Evolutionary conservation across 2,797 vertebrate genomes (phyloP), one percentile per base, ranked within the genome.

Genomic region (Lacerta agilis): DNA sequence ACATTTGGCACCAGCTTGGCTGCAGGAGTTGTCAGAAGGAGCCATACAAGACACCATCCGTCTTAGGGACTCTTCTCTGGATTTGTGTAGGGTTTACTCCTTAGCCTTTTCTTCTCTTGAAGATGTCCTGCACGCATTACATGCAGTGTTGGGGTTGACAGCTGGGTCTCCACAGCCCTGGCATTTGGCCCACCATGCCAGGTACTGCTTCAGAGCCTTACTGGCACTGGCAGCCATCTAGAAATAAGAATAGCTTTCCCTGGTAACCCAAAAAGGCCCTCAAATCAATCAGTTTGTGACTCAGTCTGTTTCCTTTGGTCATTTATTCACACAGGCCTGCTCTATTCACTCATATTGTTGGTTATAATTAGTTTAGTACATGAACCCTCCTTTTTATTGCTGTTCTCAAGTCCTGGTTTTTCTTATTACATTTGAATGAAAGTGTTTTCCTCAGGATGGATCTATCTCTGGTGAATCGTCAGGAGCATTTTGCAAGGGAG

Each of bases 341-440:
- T 66, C 66, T 66, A 8, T 67, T 82, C 58, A 76, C n/a, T 87
- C 8, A 38, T 55, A 27, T 27, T 67, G 23, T 67, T 82, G 58
- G 4, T 43, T 82, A n/a, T 71, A 87, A 87, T 82, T 76, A 49
- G 33, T 38, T 82, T 77, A 29, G 64, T 58, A 80, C 36, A 58
- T 4, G 17, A 78, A 36, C 17, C 41, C 43, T 17, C 15, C n/a
- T 86, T 79, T 71, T 79, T 72, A 80, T 58, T 82, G 72, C 8
- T 75, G 29, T 15, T 66, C 25, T 71, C 18, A 33, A 15, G 36
- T 80, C 69, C 58, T 79, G 41, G 3, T 27, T 29, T 71, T 55
- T 23, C 85, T 78, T 78, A 75, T 58, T 84, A 45, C n/a, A 43
- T 67, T 77, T 82, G 82, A 77, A 82, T 88, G 64, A 55, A 69